These are phyloP conservation scores for Borostomias antarcticus DNA, from an alignment of 2,797 vertebrate species.

Conservation along the genomic window DNA sequence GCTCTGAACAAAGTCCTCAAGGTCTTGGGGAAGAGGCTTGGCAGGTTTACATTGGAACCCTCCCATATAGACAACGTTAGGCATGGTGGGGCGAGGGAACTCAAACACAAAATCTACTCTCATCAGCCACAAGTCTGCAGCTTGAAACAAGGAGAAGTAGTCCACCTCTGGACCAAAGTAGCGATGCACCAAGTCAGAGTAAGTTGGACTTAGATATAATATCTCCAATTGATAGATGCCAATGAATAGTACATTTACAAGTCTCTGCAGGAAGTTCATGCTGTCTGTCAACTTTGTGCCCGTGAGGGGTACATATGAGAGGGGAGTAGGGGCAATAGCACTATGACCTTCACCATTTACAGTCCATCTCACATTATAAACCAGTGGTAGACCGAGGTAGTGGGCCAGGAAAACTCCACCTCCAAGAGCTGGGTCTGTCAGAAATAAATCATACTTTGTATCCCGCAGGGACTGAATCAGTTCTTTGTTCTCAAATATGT, in stretches of 20 bases:
- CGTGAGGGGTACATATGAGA: not conserved
- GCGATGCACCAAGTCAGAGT: conserved; percentile 28
- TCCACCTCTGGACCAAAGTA: conserved; percentile 58
- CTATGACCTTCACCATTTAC: not conserved
- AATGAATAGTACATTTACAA: not conserved
- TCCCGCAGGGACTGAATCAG: not conserved
- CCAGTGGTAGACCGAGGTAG: not conserved
- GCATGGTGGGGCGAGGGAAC: conserved; percentile 79
- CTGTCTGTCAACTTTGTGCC: not conserved
- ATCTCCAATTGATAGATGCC: not conserved
- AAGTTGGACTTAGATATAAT: conserved; percentile 19
- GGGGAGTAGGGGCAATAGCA: not conserved
- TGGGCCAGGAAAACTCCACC: not conserved
- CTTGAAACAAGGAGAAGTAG: conserved; percentile 64
- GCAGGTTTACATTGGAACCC: conserved; percentile 78
- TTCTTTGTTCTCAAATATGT: not conserved
- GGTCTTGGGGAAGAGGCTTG: conserved; percentile 62
- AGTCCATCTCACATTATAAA: not conserved
- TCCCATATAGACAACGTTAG: conserved; percentile 77
- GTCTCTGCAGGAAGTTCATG: not conserved
- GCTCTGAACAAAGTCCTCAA: conserved; percentile 73
- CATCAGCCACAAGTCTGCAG: conserved; percentile 78
- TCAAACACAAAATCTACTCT: conserved; percentile 79
- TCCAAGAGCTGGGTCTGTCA: not conserved
- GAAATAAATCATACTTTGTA: not conserved